A percentile compares a stretch with the other conserved stretches of the same genome.
Conservation (phyloP, 2,797 vertebrate genomes). For the Enteromius treurensis region DNA sequence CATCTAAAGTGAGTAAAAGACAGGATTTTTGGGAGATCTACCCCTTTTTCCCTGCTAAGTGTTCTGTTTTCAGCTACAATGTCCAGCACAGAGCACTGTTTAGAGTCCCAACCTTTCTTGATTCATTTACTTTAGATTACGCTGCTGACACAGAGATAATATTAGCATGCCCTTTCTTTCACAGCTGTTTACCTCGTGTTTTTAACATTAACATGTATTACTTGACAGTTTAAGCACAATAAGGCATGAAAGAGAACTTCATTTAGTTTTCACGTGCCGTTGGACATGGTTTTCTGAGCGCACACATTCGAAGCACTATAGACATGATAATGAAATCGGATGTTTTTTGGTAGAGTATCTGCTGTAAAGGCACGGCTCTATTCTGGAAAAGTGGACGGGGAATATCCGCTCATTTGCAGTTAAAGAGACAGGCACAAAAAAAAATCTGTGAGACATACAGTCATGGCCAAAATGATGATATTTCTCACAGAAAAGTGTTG, state of each 20-base stretch:
- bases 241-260: not conserved
- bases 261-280: not conserved
- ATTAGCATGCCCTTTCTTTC: no score
- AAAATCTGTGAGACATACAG: not conserved
- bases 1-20: no score
- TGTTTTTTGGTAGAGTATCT: no score
- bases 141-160: not conserved
- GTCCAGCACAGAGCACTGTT: no score
- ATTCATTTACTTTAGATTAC: not conserved
- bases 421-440: not conserved
- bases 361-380: not conserved
- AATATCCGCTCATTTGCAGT: not conserved
- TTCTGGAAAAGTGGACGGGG: not conserved
- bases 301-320: not conserved
- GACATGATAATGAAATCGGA: not conserved
- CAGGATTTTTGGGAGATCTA: no score
- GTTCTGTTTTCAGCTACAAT: no score
- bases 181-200: no score
- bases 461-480: no score
- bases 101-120: no score
- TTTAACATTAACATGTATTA: no score
- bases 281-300: not conserved
- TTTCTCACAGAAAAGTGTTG: no score
- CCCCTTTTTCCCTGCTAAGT: no score
- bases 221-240: not conserved